phyloP scores from a whole-genome alignment of 2,797 vertebrate species.

The Brachyalestes nurse region DNA sequence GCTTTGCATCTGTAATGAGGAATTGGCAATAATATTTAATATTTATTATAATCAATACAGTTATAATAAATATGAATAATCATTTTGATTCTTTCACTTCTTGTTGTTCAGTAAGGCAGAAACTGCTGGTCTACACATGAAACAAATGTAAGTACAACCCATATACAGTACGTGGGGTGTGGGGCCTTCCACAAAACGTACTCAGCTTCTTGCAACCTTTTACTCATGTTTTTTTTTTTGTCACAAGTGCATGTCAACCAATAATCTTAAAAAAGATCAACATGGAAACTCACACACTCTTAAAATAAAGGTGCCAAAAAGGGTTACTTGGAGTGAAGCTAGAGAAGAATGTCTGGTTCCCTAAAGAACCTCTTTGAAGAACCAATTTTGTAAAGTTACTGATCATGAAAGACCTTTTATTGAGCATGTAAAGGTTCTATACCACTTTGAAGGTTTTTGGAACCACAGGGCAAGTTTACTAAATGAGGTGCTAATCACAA shows the following conservation, averaged over 20 bases:
- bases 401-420: background rate
- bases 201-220: slow-evolving; percentile 27
- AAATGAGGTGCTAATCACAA: too few species aligned
- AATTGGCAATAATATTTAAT: slow-evolving; percentile 31
- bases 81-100: slow-evolving; percentile 9
- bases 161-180: background rate
- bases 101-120: slow-evolving; percentile 51
- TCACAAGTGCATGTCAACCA: slow-evolving; percentile 78
- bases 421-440: too few species aligned
- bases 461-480: too few species aligned
- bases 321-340: background rate
- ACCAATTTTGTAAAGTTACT: background rate
- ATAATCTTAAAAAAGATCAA: slow-evolving; percentile 68
- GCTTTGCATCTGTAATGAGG: slow-evolving; percentile 24
- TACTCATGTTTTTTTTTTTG: slow-evolving; percentile 57
- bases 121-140: slow-evolving; percentile 35
- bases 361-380: background rate
- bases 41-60: background rate
- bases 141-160: slow-evolving; percentile 19
- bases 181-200: slow-evolving; percentile 24
- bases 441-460: too few species aligned
- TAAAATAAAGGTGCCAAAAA: background rate
- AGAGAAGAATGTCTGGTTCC: background rate
- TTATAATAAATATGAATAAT: slow-evolving; percentile 14
- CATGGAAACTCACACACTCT: slow-evolving; percentile 67